Evolutionary conservation across 2,113 vertebrate species (phyloP), one percentile per base, ranked within the genome.

Genomic region (Oncorhynchus gorbuscha): DNA sequence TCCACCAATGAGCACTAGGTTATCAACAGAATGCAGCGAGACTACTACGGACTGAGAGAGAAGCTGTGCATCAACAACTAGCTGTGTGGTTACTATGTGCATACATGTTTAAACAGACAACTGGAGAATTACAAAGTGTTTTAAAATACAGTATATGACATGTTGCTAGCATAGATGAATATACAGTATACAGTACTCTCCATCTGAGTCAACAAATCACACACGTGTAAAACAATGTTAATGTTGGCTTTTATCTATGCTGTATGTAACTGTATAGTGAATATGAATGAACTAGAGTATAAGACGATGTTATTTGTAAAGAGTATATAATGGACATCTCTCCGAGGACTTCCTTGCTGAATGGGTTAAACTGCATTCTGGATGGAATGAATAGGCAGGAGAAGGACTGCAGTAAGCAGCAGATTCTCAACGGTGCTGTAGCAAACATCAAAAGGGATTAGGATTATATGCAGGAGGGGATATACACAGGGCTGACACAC

Each of bases 361-460:
- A 45, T 32, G 13, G 68, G 7, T 35, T 35, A 69, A 26, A 45
- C 32, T 3, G 62, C 9, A 72, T 7, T 64, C 77, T 65, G 59
- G 74, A 79, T 71, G 83, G 72, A 45, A 45, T 11, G 39, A 45
- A 45, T 45, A 73, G 51, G 74, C 78, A 61, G 76, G 77, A 76
- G 65, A 69, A 78, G 11, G 69, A 71, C 71, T 16, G 13, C 39
- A 45, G 39, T 11, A 45, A 45, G 39, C 39, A 45, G 30, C 5
- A 61, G 48, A 76, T 74, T 81, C 28, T 30, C 51, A 83, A 77
- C 3, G 6, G 16, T 64, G 78, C 73, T 68, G 84, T 80, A 61
- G 69, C 77, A 79, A 82, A 80, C 75, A 85, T 84, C 71, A 72
- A 69, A 85, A 82, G 71, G 78, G 83, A 92, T 91, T 90, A 86